phyloP scores from a whole-genome alignment of 1,140 invertebrate species.

The Polypedilum vanderplanki region DNA sequence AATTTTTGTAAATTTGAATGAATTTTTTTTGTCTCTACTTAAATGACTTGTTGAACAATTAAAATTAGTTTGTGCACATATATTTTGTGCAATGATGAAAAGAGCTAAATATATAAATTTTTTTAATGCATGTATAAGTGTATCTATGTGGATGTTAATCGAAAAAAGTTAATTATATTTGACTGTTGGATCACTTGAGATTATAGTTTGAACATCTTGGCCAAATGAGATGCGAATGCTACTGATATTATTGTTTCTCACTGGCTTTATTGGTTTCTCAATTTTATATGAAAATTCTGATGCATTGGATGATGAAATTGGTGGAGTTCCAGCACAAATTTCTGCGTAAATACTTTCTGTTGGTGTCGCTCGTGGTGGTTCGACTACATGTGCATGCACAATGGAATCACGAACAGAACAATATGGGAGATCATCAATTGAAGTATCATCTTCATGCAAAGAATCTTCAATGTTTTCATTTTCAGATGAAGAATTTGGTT shows the following conservation, averaged over 20 bases:
- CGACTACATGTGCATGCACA: conserved; percentile 32
- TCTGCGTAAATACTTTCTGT: conserved; percentile 54
- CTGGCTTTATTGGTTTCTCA: background rate
- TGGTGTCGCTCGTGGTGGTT: background rate
- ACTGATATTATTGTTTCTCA: background rate
- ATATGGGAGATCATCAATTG: conserved; percentile 40
- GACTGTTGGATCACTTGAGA: background rate
- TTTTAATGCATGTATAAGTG: background rate
- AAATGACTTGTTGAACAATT: no score
- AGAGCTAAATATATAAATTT: no score
- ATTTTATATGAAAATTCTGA: background rate
- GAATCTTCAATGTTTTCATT: conserved; percentile 43
- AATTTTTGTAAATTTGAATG: no score
- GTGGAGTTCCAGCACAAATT: conserved; percentile 44
- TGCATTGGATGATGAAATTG: background rate
- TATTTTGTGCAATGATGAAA: no score
- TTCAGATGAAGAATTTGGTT: conserved; percentile 43
- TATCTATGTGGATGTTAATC: background rate
- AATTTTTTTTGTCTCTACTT: no score
- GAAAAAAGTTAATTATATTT: background rate
- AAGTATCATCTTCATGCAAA: conserved; percentile 32
- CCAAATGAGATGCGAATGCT: conserved; percentile 4
- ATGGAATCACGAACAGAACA: conserved; percentile 42
- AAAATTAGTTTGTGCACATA: no score
- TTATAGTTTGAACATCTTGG: background rate